Conservation (phyloP, 2,888 invertebrate genomes). For the Aphidius colemani region DNA sequence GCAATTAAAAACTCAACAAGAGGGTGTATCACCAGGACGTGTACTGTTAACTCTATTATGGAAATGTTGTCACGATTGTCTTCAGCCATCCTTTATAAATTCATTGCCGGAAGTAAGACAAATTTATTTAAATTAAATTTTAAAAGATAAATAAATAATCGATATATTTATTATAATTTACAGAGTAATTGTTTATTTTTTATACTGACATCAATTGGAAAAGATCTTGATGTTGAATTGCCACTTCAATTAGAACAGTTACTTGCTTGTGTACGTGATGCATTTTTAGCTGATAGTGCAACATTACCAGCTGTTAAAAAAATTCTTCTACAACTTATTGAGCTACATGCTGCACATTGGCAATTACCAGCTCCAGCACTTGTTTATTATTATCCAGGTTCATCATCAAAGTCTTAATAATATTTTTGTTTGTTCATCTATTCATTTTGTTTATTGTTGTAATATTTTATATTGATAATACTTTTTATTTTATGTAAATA, state of each 20-base stretch:
- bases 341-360: slow-evolving; percentile 89
- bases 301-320: slow-evolving; percentile 79
- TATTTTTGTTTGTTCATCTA: not conserved
- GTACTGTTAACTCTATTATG: slow-evolving; percentile 82
- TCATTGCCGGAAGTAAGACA: slow-evolving; percentile 75
- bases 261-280: slow-evolving; percentile 80
- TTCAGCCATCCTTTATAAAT: slow-evolving; percentile 76
- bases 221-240: slow-evolving; percentile 82
- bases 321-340: slow-evolving; percentile 86
- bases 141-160: not conserved
- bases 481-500: too few relatives aligned
- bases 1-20: slow-evolving; percentile 64
- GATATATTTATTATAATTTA: slow-evolving; percentile 14
- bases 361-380: slow-evolving; percentile 88
- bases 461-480: too few relatives aligned
- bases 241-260: slow-evolving; percentile 81
- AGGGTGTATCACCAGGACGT: slow-evolving; percentile 71
- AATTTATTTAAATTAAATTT: slow-evolving; percentile 32
- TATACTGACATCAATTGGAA: slow-evolving; percentile 85
- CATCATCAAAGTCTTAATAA: slow-evolving; percentile 47
- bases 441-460: not conserved
- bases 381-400: slow-evolving; percentile 80
- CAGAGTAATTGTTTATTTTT: slow-evolving; percentile 89
- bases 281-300: slow-evolving; percentile 76
- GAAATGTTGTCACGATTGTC: slow-evolving; percentile 88